Conservation (phyloP, 2,113 vertebrate species). For the Calonectris borealis region DNA sequence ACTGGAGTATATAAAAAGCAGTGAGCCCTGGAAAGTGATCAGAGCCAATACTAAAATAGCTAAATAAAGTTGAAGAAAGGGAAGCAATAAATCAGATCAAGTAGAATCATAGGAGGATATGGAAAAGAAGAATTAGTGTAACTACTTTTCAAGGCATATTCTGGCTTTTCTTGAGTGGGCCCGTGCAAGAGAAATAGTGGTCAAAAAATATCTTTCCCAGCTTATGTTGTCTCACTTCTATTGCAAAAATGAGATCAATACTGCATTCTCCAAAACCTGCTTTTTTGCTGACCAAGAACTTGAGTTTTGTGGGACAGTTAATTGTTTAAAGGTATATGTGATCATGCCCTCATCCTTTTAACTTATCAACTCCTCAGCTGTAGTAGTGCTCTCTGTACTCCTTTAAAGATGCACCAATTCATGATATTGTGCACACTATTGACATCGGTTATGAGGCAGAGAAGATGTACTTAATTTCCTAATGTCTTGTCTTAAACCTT, state of each 20-base stretch:
- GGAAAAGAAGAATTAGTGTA: not conserved
- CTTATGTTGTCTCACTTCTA: not conserved
- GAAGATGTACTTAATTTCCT: not conserved
- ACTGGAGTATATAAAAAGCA: not conserved
- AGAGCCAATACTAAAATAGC: not conserved
- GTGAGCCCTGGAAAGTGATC: not conserved
- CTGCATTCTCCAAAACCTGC: not conserved
- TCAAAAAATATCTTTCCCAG: not conserved
- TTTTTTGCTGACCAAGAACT: not conserved
- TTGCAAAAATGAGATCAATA: not conserved
- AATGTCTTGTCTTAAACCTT: not conserved
- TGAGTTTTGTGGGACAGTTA: not conserved
- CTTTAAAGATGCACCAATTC: not conserved
- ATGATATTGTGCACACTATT: not conserved
- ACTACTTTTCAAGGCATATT: not conserved
- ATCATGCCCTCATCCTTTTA: not conserved
- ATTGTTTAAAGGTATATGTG: not conserved
- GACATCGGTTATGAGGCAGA: not conserved
- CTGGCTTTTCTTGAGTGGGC: not conserved
- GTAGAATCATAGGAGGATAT: not conserved
- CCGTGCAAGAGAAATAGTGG: not conserved
- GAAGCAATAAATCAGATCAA: conserved; percentile 2
- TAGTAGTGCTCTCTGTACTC: not conserved
- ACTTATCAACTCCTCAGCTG: not conserved
- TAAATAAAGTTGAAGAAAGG: not conserved